Base-by-base conservation (phyloP, 2,797 vertebrate genomes). In the Tragopan temminckii region DNA sequence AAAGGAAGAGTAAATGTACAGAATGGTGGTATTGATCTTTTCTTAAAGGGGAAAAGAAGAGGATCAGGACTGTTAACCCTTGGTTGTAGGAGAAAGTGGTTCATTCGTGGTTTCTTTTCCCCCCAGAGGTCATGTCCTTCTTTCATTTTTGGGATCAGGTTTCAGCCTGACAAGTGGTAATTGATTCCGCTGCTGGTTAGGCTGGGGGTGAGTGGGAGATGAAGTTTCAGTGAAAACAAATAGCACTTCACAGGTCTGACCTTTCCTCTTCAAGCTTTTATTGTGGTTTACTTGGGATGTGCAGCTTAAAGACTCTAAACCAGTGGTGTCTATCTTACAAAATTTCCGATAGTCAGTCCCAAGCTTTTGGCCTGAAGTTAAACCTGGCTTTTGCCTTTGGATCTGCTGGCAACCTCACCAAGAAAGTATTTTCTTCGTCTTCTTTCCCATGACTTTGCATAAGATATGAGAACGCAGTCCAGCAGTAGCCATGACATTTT, bases 221-320 rank as follows among this genome's bases (percentile, higher is more conserved):
- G 98, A 97, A 98, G 98, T 99, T 99, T 99, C 99, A 99, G 98
- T 99, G 99, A 99, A 99, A 99, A 99, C 99, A 99, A 99, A 99
- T 99, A 98, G 98, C 98, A 98, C 98, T 98, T 98, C 97, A 95
- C 81, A 96, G 97, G 86, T 94, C 97, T 98, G 98, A 98, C 98
- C 98, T 98, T 98, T 97, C 97, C 97, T 97, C 97, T 96, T 91
- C 59, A 96, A 96, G 98, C 97, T 97, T 98, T 97, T 98, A 98
- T 98, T 98, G 98, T 98, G 98, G 98, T 98, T 95, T 92, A 58
- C 86, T 85, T 85, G 38, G 93, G 96, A 93, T 83, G 96, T 92
- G 95, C 97, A 72, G 94, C 80, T 96, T 95, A 95, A 96, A 95
- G 95, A 89, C 90, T 79, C 79, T 13, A 80, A 94, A 94, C 92